Percentiles rank a stretch among this genome's conserved stretches.
Conservation (phyloP, 1,140 invertebrate genomes). For the Maniola jurtina region DNA sequence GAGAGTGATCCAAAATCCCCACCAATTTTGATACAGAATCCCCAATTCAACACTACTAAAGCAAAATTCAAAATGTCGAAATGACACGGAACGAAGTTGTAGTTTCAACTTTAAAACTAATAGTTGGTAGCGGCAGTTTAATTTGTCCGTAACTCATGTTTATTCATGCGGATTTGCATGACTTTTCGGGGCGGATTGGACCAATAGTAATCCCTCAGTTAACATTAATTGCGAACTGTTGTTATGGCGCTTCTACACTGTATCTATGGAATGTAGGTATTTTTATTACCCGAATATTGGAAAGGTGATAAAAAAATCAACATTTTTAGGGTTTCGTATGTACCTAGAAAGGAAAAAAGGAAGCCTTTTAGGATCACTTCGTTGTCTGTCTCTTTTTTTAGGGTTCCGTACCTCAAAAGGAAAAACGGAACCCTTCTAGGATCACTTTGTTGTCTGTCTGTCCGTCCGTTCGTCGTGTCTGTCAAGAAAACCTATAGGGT, state of each 20-base stretch:
- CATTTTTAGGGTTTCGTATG: neutral
- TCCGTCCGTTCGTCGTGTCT: too few species aligned
- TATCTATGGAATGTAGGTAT: neutral
- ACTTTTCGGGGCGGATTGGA: constrained; percentile 6
- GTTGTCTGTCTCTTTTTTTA: too few species aligned
- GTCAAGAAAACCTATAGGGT: too few species aligned
- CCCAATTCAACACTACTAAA: too few species aligned
- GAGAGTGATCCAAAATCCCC: too few species aligned
- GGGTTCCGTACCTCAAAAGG: too few species aligned
- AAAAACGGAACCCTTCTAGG: too few species aligned
- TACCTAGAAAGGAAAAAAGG: too few species aligned
- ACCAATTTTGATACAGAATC: too few species aligned
- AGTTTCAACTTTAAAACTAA: constrained; percentile 1
- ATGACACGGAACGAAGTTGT: neutral
- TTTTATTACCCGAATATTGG: neutral
- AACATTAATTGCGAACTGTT: constrained; percentile 3
- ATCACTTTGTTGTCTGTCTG: too few species aligned
- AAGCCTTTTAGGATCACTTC: too few species aligned
- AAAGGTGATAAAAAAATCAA: neutral
- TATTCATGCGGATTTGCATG: constrained; percentile 11
- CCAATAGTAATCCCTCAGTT: constrained; percentile 6
- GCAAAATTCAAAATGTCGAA: neutral
- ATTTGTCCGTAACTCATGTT: constrained; percentile 13
- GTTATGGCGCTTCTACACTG: constrained; percentile 9
- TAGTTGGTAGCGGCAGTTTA: neutral